Evolutionary conservation across 2,888 invertebrate genomes (phyloP), one percentile per base, ranked within the genome.

Genomic region (Pyrochroa serraticornis): DNA sequence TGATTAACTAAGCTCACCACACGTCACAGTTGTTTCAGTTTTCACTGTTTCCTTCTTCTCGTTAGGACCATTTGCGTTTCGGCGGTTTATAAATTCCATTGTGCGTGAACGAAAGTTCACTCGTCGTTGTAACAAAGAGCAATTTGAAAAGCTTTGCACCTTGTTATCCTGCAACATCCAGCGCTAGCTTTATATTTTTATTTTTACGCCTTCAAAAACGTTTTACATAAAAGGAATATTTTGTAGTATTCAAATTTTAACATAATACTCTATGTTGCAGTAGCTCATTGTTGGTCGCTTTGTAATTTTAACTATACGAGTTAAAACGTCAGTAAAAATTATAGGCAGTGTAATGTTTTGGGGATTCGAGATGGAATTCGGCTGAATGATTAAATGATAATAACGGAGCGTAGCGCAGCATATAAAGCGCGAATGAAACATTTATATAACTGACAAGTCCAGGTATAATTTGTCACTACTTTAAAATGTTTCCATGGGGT

Each of bases 401-500:
- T 22, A 22, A 22, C 30, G 33, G 13, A n/a, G 9, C 8, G 34
- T 7, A 34, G 43, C 7, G 36, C 35, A 53, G 41, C 13, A 51
- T 45, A 47, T 45, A 36, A 44, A 44, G 45, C 37, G 33, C 32
- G 42, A 58, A 42, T 47, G 52, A 41, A 48, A 53, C 58, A 58
- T 58, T 53, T 58, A 46, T 57, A 58, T 37, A 46, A 39, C 58
- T 38, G 47, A 53, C 58, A 58, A 58, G 48, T 58, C 58, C 58
- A 52, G 47, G 53, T 53, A 31, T 32, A 58, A 58, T 58, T 52
- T 58, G 53, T 58, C 53, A 58, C 49, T 53, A 36, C 45, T 58
- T 60, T 60, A 48, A 60, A 60, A 60, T 58, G 54, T 58, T 57
- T 51, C 63, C 58, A 35, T 30, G 30, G 63, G 60, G 63, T 50